Evolutionary conservation across 2,113 vertebrate species (phyloP), one percentile per base, ranked within the genome.

Genomic region (Elachura formosa): DNA sequence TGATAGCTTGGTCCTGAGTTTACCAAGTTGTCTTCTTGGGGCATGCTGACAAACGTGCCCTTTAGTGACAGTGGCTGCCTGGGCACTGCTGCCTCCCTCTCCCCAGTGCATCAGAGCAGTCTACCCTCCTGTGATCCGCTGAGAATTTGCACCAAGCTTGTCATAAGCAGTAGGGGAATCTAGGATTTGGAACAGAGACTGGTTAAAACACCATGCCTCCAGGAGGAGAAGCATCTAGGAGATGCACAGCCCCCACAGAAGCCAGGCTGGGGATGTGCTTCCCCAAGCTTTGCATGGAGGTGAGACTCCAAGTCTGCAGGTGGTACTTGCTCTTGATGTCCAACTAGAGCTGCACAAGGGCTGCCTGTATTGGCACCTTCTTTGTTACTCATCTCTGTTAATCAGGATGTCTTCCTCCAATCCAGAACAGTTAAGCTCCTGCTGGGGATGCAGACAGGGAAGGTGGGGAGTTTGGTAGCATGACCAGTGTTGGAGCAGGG

Each of bases 71-170:
- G 61, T 0, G 0, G 56, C 55, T 79, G 24, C 62, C 61, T 29
- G 15, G 31, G 69, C 36, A 10, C 28, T 28, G 22, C 69, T 77
- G 51, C 22, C 49, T 76, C 18, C 34, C 11, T 52, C n/a, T 88
- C 29, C 34, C 45, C 7, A 1, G 29, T 38, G 43, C 0, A 0
- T 69, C 0, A 0, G 29, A 45, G 68, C 38, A 0, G 0, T 61
- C 73, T 43, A 9, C 23, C 23, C 7, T 6, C 0, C 2, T 0
- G 0, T n/a, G 38, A 40, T 24, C 22, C 0, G 0, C 55, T 31
- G 54, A 54, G 51, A 46, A 4, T 58, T 72, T 36, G 36, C n/a
- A 52, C 49, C 52, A 28, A 28, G 22, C 43, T 75, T 83, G 40
- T 61, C 59, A n/a, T 14, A 12, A 64, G 45, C 24, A 36, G 62